Evolutionary conservation across 2,797 vertebrate species (phyloP).

Genomic region (Vireo griseus): DNA sequence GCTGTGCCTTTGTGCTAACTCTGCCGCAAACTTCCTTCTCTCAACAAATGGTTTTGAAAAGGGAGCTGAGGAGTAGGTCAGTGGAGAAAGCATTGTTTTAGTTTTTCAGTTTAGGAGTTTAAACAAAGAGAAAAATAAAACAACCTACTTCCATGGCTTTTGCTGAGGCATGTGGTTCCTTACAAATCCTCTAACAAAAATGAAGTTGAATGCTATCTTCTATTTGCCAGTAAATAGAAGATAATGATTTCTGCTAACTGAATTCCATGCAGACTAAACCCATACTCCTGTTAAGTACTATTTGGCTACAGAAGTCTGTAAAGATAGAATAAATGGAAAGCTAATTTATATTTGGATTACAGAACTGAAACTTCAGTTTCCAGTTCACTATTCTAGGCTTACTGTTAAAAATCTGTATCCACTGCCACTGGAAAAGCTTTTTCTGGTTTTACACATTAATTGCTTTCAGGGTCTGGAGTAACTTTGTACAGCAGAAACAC

Average conservation of each 20-base stretch:
- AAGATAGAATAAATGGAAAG: not conserved
- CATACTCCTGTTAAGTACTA: not conserved
- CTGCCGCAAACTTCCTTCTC: not conserved
- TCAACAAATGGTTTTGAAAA: not conserved
- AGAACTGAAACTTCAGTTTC: not conserved
- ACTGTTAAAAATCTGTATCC: not conserved
- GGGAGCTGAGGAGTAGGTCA: not conserved
- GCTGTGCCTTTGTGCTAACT: not conserved
- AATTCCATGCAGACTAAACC: not conserved
- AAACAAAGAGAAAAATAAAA: not conserved
- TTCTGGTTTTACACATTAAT: not conserved
- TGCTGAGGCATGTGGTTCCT: not conserved
- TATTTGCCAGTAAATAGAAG: not conserved
- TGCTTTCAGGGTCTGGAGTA: not conserved
- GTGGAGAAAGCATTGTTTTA: not conserved
- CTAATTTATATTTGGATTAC: not conserved
- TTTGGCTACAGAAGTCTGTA: not conserved
- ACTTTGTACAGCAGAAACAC: not conserved
- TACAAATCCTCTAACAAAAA: not conserved
- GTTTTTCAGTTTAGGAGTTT: not conserved
- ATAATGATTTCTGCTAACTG: not conserved
- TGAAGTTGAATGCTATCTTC: not conserved
- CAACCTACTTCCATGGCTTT: not conserved
- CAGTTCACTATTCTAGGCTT: not conserved
- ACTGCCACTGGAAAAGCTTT: not conserved